Evolutionary conservation across 2,797 vertebrate genomes (phyloP).

Genomic region (Odontamblyopus lacepedii): DNA sequence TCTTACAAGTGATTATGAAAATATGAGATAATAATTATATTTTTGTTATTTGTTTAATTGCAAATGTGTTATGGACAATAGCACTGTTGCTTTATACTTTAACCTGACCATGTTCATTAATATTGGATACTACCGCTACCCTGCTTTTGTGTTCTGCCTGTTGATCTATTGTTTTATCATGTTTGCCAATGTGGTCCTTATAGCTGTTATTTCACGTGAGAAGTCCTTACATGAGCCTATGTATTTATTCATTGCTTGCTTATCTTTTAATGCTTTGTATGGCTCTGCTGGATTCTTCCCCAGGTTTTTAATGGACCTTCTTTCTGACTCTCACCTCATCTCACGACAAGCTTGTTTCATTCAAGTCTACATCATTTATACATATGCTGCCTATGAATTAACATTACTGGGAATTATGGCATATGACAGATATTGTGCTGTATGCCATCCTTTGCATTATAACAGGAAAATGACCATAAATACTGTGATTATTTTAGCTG

Average conservation of each 20-base stretch:
- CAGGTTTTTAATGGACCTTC: conserved; percentile 51
- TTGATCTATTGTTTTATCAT: conserved; percentile 22
- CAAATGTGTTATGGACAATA: conserved; percentile 7
- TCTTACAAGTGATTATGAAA: not conserved
- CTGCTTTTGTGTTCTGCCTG: conserved; percentile 21
- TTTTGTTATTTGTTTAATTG: not conserved
- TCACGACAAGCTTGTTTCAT: conserved; percentile 53
- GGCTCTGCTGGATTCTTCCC: conserved; percentile 51
- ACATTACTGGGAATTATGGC: conserved; percentile 56
- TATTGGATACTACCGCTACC: conserved; percentile 16
- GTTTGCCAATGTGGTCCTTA: conserved; percentile 19
- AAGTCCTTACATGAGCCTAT: conserved; percentile 32
- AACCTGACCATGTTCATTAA: conserved; percentile 30
- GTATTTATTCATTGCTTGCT: conserved; percentile 43
- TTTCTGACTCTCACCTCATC: conserved; percentile 53
- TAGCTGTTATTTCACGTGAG: conserved; percentile 20
- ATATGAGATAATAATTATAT: not conserved
- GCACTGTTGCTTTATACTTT: conserved; percentile 17
- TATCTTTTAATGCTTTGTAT: conserved; percentile 44
- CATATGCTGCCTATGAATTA: conserved; percentile 44
- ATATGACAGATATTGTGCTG: conserved; percentile 61
- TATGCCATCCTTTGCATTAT: conserved; percentile 64
- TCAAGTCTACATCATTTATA: conserved; percentile 60
- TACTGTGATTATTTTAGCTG: conserved; percentile 25
- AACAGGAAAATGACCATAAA: conserved; percentile 46